Percentiles rank a stretch among this genome's conserved stretches.
Conservation (phyloP, 2,888 invertebrate genomes). For the Dynastes grantii region DNA sequence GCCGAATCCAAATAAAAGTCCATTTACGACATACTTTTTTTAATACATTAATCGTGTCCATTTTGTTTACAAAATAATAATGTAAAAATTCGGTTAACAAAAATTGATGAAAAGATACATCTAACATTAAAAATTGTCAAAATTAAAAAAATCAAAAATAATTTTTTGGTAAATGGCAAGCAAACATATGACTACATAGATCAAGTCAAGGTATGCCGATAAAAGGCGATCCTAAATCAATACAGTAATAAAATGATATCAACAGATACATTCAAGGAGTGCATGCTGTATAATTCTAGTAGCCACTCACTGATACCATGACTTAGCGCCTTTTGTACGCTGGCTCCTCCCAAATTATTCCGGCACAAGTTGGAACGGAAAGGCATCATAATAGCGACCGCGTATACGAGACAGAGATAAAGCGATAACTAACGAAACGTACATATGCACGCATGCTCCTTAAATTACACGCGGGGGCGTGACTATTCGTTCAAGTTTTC, state of each 20-base stretch:
- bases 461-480: slow-evolving; percentile 65
- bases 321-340: slow-evolving; percentile 68
- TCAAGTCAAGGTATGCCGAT: slow-evolving; percentile 1
- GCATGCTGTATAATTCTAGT: slow-evolving; percentile 56
- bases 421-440: slow-evolving; percentile 58
- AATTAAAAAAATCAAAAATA: slow-evolving; percentile 56
- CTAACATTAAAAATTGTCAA: background rate
- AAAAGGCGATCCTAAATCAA: slow-evolving; percentile 66
- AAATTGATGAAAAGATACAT: no score
- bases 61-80: no score
- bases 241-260: slow-evolving; percentile 59
- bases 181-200: background rate
- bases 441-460: slow-evolving; percentile 66
- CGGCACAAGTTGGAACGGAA: slow-evolving; percentile 52
- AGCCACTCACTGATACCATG: slow-evolving; percentile 66
- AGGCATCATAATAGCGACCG: slow-evolving; percentile 53
- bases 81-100: no score
- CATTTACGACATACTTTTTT: no score
- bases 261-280: slow-evolving; percentile 57
- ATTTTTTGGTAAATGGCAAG: background rate
- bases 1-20: no score
- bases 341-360: slow-evolving; percentile 67
- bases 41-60: no score
- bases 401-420: slow-evolving; percentile 59
- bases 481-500: slow-evolving; percentile 60